A percentile compares a stretch with the other conserved stretches of the same genome.
phyloP scores from a whole-genome alignment of 2,888 invertebrate genomes.

The Lobophora halterata region DNA sequence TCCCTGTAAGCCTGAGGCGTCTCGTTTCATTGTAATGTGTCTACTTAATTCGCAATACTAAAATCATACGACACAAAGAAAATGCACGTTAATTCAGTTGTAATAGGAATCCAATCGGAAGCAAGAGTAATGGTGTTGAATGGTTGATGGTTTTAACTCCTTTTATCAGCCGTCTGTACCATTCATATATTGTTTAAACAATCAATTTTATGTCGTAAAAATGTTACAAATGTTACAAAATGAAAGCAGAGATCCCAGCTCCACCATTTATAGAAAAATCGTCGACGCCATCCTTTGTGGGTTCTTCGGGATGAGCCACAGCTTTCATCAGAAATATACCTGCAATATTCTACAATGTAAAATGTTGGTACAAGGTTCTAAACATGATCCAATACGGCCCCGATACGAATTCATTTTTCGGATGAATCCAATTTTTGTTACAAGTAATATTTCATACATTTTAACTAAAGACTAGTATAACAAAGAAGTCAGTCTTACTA shows the following conservation, averaged over 20 bases:
- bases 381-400: conserved; percentile 6
- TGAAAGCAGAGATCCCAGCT: too few species aligned
- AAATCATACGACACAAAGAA: conserved; percentile 43
- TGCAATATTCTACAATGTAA: conserved; percentile 11
- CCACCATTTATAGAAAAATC: conserved; percentile 1
- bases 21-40: conserved; percentile 54
- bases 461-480: too few species aligned
- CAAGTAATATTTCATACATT: too few species aligned
- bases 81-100: conserved; percentile 43
- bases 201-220: too few species aligned
- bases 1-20: conserved; percentile 50
- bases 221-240: too few species aligned
- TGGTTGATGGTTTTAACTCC: conserved; percentile 32
- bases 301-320: conserved; percentile 1
- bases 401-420: conserved; percentile 1
- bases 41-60: conserved; percentile 66
- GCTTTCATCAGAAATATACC: conserved; percentile 7
- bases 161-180: conserved; percentile 27
- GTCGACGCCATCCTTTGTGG: conserved; percentile 5
- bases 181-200: too few species aligned
- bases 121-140: conserved; percentile 24
- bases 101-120: conserved; percentile 34
- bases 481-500: too few species aligned
- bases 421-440: too few species aligned
- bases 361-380: conserved; percentile 5